Percentiles rank a stretch among this genome's conserved stretches.
Conservation (phyloP, 2,113 vertebrate genomes). For the Tamias sibiricus region DNA sequence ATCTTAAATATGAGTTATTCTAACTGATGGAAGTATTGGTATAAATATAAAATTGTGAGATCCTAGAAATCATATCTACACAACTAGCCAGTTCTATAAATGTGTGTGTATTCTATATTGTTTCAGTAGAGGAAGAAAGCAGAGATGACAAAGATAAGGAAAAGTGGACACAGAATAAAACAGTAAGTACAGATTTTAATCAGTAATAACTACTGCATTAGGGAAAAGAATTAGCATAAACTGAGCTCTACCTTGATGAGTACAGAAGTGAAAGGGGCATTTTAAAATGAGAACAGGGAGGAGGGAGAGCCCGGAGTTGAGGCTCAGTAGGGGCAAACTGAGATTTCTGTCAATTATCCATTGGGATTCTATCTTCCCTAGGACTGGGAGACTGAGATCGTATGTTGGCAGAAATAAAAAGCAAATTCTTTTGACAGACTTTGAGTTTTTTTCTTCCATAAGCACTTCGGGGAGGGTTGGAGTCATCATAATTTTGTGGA, state of each 20-base stretch:
- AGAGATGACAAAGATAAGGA: background rate
- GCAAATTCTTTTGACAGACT: background rate
- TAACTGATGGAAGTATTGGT: background rate
- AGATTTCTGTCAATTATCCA: background rate
- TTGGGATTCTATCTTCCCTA: background rate
- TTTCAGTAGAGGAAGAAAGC: background rate
- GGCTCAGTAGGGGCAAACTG: accelerated
- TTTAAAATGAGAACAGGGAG: background rate
- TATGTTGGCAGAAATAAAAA: background rate
- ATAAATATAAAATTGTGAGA: background rate
- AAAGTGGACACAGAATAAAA: background rate
- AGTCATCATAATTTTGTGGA: background rate
- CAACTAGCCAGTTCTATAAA: background rate
- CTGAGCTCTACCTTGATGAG: background rate
- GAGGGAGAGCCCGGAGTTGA: accelerated
- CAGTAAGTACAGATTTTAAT: background rate
- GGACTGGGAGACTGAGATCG: background rate
- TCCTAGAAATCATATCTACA: background rate
- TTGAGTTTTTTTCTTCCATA: background rate
- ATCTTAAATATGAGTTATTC: background rate
- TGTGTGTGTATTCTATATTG: background rate
- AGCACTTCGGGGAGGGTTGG: background rate
- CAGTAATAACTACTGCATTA: background rate
- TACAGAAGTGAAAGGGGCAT: background rate
- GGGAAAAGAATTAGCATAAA: background rate